Base-by-base conservation (phyloP, 2,797 vertebrate species). In the Chaetodon trifasciatus region DNA sequence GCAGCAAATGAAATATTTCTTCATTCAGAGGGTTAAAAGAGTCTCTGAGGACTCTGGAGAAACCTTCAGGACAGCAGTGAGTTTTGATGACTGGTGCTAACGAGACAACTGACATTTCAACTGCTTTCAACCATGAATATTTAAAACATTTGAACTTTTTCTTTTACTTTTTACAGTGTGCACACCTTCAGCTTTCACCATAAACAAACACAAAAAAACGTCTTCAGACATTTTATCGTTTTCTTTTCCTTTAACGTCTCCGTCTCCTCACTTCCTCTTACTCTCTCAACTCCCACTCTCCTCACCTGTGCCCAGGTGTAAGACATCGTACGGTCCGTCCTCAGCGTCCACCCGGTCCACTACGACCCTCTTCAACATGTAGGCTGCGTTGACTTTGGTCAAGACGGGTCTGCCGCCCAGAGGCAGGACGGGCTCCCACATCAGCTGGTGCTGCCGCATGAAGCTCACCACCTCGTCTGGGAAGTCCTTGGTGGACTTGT, bases 391-490 rank as follows among this genome's bases (percentile, higher is more conserved):
- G 90, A 92, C 92, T 16, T 89, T 87, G 55, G 95, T 91, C 23
- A 97, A 81, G 52, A 96, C 6, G 0, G 97, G 96, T 67, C 83
- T 91, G 9, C 84, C 86, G 7, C 95, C 93, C 88, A 95, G 88
- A 0, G 97, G 96, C 46, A 94, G 85, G 57, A 97, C 90, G 0
- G 96, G 93, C 64, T 96, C 96, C 97, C 97, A 97, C 97, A 97
- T 97, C 82, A 97, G 95, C 92, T 97, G 97, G 85, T 97, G 96
- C 79, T 91, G 70, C 70, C 97, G 92, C 95, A 96, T 95, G 91
- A 97, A 97, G 94, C 95, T 96, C 86, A 97, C 96, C 83, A 97
- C 91, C 37, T 97, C 96, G 0, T 97, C 97, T 0, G 97, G 95
- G 57, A 96, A 97, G 88, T 97, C 97, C 70, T 95, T 95, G 47